Evolutionary conservation across 30 jellyfish, hydroid and myxozoan genomes (phyloP).

Genomic region (Nemopilema nomurai): DNA sequence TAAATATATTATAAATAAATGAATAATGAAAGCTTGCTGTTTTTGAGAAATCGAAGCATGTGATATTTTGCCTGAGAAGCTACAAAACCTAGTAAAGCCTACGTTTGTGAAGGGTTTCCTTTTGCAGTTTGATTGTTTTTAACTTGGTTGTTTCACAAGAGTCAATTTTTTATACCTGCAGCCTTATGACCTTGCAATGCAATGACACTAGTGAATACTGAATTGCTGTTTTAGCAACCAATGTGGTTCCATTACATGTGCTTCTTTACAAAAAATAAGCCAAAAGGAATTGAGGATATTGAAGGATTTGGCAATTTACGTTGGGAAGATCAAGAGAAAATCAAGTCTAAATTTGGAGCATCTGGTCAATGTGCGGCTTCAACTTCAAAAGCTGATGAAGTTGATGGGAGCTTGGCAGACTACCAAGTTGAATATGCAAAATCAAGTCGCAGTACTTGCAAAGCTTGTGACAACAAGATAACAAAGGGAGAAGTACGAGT

Average conservation of each 20-base stretch:
- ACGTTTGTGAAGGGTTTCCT: neutral
- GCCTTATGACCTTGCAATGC: no score
- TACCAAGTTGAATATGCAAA: constrained; percentile 82
- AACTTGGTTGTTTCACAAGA: neutral
- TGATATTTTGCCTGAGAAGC: no score
- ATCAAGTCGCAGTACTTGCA: constrained; percentile 86
- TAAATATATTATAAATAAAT: no score
- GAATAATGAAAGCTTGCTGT: no score
- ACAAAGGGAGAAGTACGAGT: constrained; percentile 67
- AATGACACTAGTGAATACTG: no score
- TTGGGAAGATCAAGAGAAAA: constrained; percentile 88
- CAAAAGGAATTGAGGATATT: constrained; percentile 42
- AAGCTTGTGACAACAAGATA: constrained; percentile 76
- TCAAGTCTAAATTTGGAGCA: constrained; percentile 44
- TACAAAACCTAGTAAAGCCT: no score
- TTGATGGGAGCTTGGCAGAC: constrained; percentile 26
- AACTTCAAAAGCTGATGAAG: constrained; percentile 22
- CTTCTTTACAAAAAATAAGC: constrained; percentile 65
- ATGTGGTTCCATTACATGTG: constrained; percentile 84
- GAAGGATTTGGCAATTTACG: constrained; percentile 77
- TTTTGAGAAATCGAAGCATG: no score
- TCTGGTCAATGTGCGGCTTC: constrained; percentile 9
- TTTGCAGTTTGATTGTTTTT: neutral
- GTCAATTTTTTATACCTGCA: no score
- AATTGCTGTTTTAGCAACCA: constrained; percentile 78